Evolutionary conservation across 2,888 invertebrate species (phyloP).

Genomic region (Aromia moschata): DNA sequence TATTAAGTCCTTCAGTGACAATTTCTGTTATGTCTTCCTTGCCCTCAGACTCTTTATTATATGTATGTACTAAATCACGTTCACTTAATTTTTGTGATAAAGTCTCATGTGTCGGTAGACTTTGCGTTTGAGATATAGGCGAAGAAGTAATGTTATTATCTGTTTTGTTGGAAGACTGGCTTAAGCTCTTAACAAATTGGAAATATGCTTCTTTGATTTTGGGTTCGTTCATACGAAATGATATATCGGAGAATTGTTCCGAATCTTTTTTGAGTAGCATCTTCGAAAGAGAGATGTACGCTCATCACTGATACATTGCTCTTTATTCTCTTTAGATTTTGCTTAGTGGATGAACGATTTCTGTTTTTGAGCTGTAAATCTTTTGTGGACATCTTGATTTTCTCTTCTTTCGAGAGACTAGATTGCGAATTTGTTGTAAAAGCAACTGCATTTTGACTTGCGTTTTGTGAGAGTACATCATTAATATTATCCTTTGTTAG

Average conservation of each 20-base stretch:
- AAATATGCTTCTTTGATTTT: constrained; percentile 25
- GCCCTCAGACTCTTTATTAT: no score
- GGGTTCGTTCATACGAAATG: constrained; percentile 26
- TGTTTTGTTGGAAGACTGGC: not conserved
- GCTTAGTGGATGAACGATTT: not conserved
- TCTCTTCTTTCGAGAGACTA: not conserved
- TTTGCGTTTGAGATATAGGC: not conserved
- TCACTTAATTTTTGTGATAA: not conserved
- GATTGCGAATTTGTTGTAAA: not conserved
- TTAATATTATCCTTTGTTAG: constrained; percentile 1
- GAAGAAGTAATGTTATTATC: not conserved
- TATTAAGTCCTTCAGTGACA: no score
- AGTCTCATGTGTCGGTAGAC: no score
- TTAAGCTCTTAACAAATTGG: constrained; percentile 17
- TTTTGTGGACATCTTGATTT: not conserved
- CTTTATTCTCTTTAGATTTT: not conserved
- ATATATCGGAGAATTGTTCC: constrained; percentile 9
- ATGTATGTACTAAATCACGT: no score
- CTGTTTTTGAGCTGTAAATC: not conserved
- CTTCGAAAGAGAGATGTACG: constrained; percentile 2
- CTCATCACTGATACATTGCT: not conserved
- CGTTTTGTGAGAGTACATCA: not conserved
- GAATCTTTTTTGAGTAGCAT: not conserved
- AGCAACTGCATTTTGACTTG: not conserved
- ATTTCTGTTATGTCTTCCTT: no score